Evolutionary conservation across 2,797 vertebrate species (phyloP).

Genomic region (Xenops minutus): DNA sequence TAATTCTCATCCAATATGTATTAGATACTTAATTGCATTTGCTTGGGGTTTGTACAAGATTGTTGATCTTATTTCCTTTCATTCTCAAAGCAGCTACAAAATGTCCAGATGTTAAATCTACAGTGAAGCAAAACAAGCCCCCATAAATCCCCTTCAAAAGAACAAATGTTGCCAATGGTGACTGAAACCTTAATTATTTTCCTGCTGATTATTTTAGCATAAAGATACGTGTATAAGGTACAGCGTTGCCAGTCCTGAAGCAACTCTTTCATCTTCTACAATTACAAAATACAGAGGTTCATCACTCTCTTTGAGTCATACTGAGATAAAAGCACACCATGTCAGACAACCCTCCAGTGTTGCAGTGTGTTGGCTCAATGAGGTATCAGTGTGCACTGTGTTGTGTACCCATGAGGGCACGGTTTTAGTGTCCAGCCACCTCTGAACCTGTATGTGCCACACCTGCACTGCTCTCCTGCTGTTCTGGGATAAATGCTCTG

Average conservation of each 20-base stretch:
- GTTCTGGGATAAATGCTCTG: neutral
- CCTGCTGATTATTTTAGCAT: neutral
- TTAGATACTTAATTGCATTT: neutral
- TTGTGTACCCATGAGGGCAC: neutral
- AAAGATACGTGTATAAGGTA: neutral
- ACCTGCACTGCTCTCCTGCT: neutral
- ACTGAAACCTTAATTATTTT: neutral
- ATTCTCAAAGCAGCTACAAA: neutral
- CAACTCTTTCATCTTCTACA: neutral
- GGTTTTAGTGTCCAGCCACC: neutral
- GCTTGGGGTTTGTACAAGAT: neutral
- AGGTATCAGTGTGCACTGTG: neutral
- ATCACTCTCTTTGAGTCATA: neutral
- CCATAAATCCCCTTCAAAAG: neutral
- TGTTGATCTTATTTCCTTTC: neutral
- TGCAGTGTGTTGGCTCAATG: accelerated
- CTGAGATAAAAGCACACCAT: neutral
- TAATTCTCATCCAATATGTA: neutral
- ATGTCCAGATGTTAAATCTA: neutral
- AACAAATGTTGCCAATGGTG: constrained; percentile 2
- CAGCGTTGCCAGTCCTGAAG: neutral
- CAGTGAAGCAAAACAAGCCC: neutral
- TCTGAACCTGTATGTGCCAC: accelerated
- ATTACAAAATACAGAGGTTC: neutral
- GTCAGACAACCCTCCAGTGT: accelerated